phyloP scores from a whole-genome alignment of 2,113 vertebrate genomes.

The Callopanchax toddi region DNA sequence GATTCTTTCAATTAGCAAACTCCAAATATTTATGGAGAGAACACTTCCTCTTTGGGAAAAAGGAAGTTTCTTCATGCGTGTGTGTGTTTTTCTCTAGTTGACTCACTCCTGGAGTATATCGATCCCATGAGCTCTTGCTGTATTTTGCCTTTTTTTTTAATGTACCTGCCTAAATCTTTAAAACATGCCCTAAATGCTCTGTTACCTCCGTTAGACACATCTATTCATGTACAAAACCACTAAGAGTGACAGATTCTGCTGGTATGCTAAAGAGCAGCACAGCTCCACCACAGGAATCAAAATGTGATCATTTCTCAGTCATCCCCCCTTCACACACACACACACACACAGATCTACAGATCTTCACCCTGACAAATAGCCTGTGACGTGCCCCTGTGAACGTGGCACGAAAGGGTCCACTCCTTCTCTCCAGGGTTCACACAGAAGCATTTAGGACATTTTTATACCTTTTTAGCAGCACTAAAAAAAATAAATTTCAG shows the following conservation, averaged over 20 bases:
- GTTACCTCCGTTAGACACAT: neutral
- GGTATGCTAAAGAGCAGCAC: conserved; percentile 4
- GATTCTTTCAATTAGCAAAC: conserved; percentile 78
- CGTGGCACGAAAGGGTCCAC: conserved; percentile 75
- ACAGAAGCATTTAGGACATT: conserved; percentile 18
- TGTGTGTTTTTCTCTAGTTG: conserved; percentile 50
- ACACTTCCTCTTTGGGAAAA: conserved; percentile 76
- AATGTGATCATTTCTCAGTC: conserved; percentile 59
- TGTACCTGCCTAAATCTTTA: neutral
- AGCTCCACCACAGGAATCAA: conserved; percentile 45
- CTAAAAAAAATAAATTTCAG: neutral
- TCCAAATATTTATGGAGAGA: conserved; percentile 79
- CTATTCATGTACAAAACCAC: too few species aligned
- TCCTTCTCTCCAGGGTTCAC: conserved; percentile 52
- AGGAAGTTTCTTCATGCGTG: conserved; percentile 31
- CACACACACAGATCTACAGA: conserved; percentile 55
- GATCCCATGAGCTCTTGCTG: conserved; percentile 59
- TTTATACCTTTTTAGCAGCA: neutral
- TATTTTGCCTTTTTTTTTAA: too few species aligned
- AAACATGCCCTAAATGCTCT: neutral
- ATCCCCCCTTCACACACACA: conserved; percentile 51
- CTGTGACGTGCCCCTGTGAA: conserved; percentile 75
- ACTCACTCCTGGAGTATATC: conserved; percentile 54
- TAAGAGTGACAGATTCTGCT: neutral
- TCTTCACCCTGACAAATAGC: conserved; percentile 73